Evolutionary conservation across 2,113 vertebrate species (phyloP), one percentile per base, ranked within the genome.

Genomic region (Nycticryphes semicollaris): DNA sequence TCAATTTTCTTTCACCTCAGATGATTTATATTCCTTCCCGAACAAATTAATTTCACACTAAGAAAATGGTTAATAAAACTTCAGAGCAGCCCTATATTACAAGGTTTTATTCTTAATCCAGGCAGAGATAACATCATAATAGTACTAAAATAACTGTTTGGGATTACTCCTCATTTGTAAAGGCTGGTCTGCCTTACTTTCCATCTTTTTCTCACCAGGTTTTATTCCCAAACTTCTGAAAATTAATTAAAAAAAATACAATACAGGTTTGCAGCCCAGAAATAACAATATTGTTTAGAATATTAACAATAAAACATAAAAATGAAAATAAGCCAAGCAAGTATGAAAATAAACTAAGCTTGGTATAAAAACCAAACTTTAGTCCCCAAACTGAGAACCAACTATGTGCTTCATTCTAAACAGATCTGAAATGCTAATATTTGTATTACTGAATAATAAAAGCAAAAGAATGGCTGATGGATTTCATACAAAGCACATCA

Each of bases 1-100:
- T 98, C 96, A 96, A 97, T 98, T 98, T 97, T 87, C 74, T 88
- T 95, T 96, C 87, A 94, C 82, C 72, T 91, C 85, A 89, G 60
- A 54, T 95, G 96, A 98, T 97, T 95, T 96, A 97, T 97, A 86
- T 72, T 95, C 70, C 87, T 69, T 89, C 88, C 77, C 81, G 89
- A 97, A 97, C 91, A 97, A 97, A 98, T 98, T 98, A 96, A 98
- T 98, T 98, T 97, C 96, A 94, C 93, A 95, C 94, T 88, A 96
- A 97, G 95, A 94, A 97, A 96, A 85, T 53, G 72, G 73, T 85
- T 96, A 97, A 97, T 96, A 91, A 97, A 96, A 96, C 93, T 96
- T 96, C 70, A 94, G 76, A 90, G 88, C 41, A 91, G 81, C 37
- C 28, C 57, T 73, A n/a, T 73, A 85, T 84, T 59, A 84, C 54